Evolutionary conservation across 2,888 invertebrate genomes (phyloP).

Genomic region (Chymomyza fuscimana): DNA sequence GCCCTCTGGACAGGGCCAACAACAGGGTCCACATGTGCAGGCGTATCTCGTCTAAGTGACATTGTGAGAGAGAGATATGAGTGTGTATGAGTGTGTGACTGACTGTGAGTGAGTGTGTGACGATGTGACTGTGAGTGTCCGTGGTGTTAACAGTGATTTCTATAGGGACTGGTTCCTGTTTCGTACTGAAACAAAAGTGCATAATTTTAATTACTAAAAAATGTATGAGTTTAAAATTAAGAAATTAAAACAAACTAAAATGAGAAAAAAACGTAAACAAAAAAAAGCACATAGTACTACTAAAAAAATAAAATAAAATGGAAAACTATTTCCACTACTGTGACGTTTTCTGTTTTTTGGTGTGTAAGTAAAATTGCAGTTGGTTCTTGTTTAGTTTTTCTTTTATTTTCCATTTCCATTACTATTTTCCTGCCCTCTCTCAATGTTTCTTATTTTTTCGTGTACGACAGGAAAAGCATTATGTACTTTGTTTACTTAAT

Average conservation of each 20-base stretch:
- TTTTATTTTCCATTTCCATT: background rate
- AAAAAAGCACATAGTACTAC: conserved; percentile 25
- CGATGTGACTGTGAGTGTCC: background rate
- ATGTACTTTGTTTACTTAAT: conserved; percentile 65
- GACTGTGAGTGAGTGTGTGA: background rate
- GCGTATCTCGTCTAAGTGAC: conserved; percentile 78
- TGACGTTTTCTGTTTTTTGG: background rate
- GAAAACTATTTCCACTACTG: conserved; percentile 10
- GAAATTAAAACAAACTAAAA: conserved; percentile 8
- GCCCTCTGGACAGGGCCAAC: conserved; percentile 70
- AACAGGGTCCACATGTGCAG: conserved; percentile 80
- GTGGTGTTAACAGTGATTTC: conserved; percentile 58
- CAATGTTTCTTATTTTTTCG: background rate
- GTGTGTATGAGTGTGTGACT: background rate
- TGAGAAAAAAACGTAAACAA: conserved; percentile 2
- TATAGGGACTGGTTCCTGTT: conserved; percentile 75
- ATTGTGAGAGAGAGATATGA: background rate
- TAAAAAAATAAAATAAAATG: conserved; percentile 30
- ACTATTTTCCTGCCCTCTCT: background rate
- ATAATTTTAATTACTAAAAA: conserved; percentile 73
- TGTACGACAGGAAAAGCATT: background rate
- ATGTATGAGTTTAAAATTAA: background rate
- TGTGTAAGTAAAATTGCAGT: conserved; percentile 33
- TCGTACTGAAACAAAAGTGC: conserved; percentile 41
- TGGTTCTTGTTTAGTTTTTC: conserved; percentile 2